phyloP scores from a whole-genome alignment of 2,797 vertebrate species.

The Gadopsis bispinosus region DNA sequence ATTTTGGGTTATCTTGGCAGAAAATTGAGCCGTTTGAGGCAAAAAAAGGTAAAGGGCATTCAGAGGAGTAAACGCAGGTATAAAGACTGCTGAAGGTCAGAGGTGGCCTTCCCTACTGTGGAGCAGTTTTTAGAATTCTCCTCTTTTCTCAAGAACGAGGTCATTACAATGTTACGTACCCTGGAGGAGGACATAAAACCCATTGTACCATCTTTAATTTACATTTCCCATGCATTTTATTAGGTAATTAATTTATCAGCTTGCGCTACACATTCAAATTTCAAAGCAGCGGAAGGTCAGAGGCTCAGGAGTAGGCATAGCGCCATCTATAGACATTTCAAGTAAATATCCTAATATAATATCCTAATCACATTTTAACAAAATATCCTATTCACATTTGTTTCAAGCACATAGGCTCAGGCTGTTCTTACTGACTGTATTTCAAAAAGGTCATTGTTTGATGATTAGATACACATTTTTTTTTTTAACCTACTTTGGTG shows the following conservation, averaged over 20 bases:
- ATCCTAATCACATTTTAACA: not conserved
- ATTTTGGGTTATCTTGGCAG: constrained; percentile 74
- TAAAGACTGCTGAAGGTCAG: constrained; percentile 59
- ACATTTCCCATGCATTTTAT: constrained; percentile 64
- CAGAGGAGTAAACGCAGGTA: constrained; percentile 45
- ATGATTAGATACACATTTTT: not conserved
- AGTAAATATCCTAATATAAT: too few relatives aligned
- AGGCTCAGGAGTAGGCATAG: constrained; percentile 19
- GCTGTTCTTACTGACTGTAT: not conserved
- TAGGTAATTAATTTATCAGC: constrained; percentile 60
- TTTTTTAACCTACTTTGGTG: not conserved
- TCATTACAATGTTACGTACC: constrained; percentile 60
- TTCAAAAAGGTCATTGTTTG: not conserved
- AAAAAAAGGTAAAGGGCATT: constrained; percentile 42
- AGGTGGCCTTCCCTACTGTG: constrained; percentile 23
- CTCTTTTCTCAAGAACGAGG: constrained; percentile 51
- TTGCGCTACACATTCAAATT: constrained; percentile 44
- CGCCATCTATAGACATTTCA: constrained; percentile 45
- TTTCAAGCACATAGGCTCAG: not conserved
- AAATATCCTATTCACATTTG: not conserved
- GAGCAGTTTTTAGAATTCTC: constrained; percentile 33
- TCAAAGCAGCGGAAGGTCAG: constrained; percentile 46
- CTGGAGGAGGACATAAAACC: constrained; percentile 56
- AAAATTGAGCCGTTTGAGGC: constrained; percentile 51
- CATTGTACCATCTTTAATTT: constrained; percentile 62